A percentile compares a stretch with the other conserved stretches of the same genome.
These are phyloP conservation scores for Clusia tigrina DNA, from an alignment of 2,888 invertebrate species.

Conservation along the genomic window DNA sequence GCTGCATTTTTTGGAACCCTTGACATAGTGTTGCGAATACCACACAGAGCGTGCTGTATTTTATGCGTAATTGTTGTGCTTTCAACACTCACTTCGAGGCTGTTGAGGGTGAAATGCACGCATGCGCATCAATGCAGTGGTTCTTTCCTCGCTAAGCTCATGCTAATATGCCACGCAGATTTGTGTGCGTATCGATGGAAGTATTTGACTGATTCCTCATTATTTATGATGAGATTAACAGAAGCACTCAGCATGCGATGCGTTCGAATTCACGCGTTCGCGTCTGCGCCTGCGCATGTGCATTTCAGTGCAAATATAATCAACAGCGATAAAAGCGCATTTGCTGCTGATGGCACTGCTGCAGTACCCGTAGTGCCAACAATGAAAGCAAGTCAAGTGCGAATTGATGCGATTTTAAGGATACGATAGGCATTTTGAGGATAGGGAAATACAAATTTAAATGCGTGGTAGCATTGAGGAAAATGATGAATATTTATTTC, in stretches of 20 bases:
- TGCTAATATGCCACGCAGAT: not conserved
- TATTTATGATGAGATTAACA: conserved; percentile 24
- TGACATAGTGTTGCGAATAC: not conserved
- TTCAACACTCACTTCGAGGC: not conserved
- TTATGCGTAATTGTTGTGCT: not conserved
- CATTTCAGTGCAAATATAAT: not conserved
- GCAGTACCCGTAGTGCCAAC: no score
- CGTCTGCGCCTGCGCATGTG: not conserved
- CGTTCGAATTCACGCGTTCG: conserved; percentile 13
- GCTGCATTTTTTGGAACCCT: no score
- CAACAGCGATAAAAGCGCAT: not conserved
- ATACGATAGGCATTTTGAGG: no score
- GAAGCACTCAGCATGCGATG: not conserved
- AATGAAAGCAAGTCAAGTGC: not conserved
- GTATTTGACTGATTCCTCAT: conserved; percentile 16
- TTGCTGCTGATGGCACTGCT: no score
- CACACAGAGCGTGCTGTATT: not conserved
- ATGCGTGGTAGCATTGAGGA: no score
- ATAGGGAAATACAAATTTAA: no score
- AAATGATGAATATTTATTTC: no score
- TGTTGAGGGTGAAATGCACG: not conserved
- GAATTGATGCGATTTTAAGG: no score
- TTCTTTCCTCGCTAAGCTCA: not conserved
- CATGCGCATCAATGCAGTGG: not conserved
- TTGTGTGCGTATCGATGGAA: conserved; percentile 10